These are phyloP conservation scores for Sinocyclocheilus rhinocerous DNA, from an alignment of 2,113 vertebrate genomes.

Conservation along the genomic window DNA sequence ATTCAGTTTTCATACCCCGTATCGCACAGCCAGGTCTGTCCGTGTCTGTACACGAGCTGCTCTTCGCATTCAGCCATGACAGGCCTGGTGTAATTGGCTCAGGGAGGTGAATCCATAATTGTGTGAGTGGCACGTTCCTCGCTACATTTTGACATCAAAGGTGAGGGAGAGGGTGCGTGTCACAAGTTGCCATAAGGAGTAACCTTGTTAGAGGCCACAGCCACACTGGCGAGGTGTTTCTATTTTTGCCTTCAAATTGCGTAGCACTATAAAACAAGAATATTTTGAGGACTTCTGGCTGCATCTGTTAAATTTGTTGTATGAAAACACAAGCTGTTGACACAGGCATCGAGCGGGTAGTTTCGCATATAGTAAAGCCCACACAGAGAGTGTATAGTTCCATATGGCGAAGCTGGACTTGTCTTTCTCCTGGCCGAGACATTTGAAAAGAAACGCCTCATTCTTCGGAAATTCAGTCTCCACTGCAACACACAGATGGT, in stretches of 20 bases:
- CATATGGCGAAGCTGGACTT: conserved; percentile 57
- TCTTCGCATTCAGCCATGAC: conserved; percentile 73
- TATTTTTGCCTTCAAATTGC: conserved; percentile 15
- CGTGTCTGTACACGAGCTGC: conserved; percentile 69
- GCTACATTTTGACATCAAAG: conserved; percentile 76
- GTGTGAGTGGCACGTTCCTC: conserved; percentile 75
- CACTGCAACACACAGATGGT: conserved; percentile 97
- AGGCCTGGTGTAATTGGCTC: conserved; percentile 76
- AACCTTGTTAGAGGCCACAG: conserved; percentile 71
- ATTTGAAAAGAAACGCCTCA: conserved; percentile 74
- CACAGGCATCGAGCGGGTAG: conserved; percentile 1
- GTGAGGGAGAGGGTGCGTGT: conserved; percentile 69
- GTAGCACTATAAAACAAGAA: background rate
- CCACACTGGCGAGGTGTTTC: background rate
- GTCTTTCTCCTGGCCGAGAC: conserved; percentile 58
- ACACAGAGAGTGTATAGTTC: conserved; percentile 53
- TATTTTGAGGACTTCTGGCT: background rate
- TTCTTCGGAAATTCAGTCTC: conserved; percentile 95
- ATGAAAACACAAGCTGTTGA: conserved; percentile 16
- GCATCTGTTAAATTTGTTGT: conserved; percentile 1
- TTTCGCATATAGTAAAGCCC: conserved; percentile 52
- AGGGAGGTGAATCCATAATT: conserved; percentile 76
- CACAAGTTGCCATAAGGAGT: conserved; percentile 71
- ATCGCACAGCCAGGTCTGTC: conserved; percentile 70
- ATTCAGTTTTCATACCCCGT: conserved; percentile 76